Base-by-base conservation (phyloP, 2,113 vertebrate genomes). In the Collichthys lucidus region DNA sequence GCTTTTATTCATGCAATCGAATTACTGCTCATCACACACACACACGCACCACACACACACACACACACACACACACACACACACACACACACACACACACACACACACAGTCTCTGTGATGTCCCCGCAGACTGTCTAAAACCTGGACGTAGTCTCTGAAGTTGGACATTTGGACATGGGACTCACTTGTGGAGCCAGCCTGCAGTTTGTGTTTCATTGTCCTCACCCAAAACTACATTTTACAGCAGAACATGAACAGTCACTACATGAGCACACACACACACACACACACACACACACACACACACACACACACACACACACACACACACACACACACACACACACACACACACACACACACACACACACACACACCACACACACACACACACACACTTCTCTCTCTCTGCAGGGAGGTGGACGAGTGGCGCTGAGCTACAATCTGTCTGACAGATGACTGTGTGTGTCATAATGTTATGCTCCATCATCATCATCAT, bases 1-100 rank as follows among this genome's bases (percentile, higher is more conserved):
- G 4, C 24, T 79, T 82, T 82, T 72, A 88, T 75, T 75, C 70
- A 79, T 75, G 40, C 56, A 72, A 72, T 67, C 52, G 78, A 52
- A 68, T 81, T 57, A 55, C 83, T 67, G 56, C 57, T 77, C 55
- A 62, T 67, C 73, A 67, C 29, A 20, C 57, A 35, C 55, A 72
- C 70, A 49, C 44, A 49, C 16, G 35, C 56, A 50, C 69, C 29
- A 40, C 60, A 60, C 40, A 11, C 42, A 2, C 10, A 52, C 60
- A 53, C 29, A 35, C 60, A 59, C 40, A 42, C 72, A 64, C 31
- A 68, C 65, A 68, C 64, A 49, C 44, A 50, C 65, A 31, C 49
- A 69, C 67, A 56, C 8, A 24, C 67, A 70, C 31, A 56, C n/a
- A 53, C 46, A 50, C 64, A 62, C 31, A 40, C 14, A 35, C 35